phyloP scores from a whole-genome alignment of 2,797 vertebrate species.

The Diglossa cyanea region DNA sequence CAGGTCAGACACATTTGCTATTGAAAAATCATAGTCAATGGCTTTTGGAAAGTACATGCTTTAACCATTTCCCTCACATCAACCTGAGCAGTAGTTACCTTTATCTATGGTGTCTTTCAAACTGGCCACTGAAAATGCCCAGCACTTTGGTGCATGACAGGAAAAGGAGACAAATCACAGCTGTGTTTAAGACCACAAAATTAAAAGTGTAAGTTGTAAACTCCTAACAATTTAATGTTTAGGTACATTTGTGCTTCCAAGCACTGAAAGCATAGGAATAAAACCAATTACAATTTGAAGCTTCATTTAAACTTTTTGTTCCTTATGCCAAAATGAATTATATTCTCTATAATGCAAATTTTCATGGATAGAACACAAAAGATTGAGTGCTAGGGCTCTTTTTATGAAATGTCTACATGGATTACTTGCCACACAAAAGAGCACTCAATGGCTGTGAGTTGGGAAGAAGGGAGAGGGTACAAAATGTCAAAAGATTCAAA shows the following conservation, averaged over 20 bases:
- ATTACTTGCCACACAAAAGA: constrained; percentile 46
- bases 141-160: not conserved
- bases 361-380: constrained; percentile 27
- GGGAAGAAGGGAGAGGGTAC: not conserved
- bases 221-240: not conserved
- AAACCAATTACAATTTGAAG: not conserved
- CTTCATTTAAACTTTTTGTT: constrained; percentile 26
- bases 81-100: not conserved
- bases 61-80: not conserved
- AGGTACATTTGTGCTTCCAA: not conserved
- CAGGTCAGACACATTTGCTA: not conserved
- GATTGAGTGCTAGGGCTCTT: not conserved
- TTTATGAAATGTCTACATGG: not conserved
- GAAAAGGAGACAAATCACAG: not conserved
- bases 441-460: not conserved
- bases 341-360: constrained; percentile 30
- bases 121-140: not conserved
- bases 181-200: not conserved
- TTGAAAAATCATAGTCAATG: not conserved
- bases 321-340: constrained; percentile 6
- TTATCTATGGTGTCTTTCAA: not conserved
- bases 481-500: constrained; percentile 11
- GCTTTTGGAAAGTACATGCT: not conserved
- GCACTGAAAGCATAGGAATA: not conserved
- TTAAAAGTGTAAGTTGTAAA: not conserved